Evolutionary conservation across 2,113 vertebrate species (phyloP), one percentile per base, ranked within the genome.

Genomic region (Misgurnus mizolepis): DNA sequence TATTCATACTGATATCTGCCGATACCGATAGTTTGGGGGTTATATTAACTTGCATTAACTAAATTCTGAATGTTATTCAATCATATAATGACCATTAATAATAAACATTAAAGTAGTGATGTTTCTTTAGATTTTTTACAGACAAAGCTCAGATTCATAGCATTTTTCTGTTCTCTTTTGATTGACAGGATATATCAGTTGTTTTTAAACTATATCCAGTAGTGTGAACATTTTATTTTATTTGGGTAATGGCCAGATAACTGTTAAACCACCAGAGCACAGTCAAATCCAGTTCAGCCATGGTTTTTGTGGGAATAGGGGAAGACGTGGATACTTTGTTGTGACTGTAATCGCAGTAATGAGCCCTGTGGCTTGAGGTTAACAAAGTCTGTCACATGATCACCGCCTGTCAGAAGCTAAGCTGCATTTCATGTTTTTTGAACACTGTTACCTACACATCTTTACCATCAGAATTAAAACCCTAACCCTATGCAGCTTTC

Each of bases 261-360:
- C 50, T 15, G 11, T 50, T 50, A 22, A 47, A 34, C 3, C 40
- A 5, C 8, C 40, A 41, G 34, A 56, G 18, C 11, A 22, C 7
- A 12, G 56, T 61, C n/a, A n/a, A 45, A 73, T 41, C 40, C 70
- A 60, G 15, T 60, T 73, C 56, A 58, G 55, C 55, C 17, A 73
- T 53, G 56, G 40, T 73, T 70, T 64, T 78, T 40, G 12, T 1
- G 78, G 45, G 15, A 17, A 80, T 64, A 67, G 22, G 61, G 34
- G 41, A 41, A 43, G 47, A 17, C 6, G 50, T 41, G 67, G 68
- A 15, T 11, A 67, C 49, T 11, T 68, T 18, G 8, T 80, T 49
- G 82, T 87, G 80, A 45, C 73, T 67, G 80, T 90, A 92, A 92
- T 91, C 77, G 84, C 80, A 82, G 76, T 92, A 91, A 92, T 92